Percentiles rank a stretch among this genome's conserved stretches.
phyloP scores from a whole-genome alignment of 2,113 vertebrate genomes.

The Lates calcarifer region DNA sequence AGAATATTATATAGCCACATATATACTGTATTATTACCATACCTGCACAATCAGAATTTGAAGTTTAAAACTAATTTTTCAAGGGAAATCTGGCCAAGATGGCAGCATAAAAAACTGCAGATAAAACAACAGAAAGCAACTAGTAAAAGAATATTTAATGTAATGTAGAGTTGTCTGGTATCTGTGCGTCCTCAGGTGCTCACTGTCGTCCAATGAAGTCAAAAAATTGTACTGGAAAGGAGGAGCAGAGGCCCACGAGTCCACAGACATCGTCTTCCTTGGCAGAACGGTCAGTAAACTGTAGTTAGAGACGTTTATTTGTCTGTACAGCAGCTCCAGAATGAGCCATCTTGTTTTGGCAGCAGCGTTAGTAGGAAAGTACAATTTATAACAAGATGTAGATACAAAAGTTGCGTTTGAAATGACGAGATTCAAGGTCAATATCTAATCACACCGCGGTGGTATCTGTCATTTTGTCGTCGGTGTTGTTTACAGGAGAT shows the following conservation, averaged over 20 bases:
- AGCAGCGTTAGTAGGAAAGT: not conserved
- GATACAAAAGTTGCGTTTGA: not conserved
- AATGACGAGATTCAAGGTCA: not conserved
- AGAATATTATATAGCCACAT: no score
- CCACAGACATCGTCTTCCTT: constrained; percentile 89
- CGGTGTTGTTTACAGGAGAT: constrained; percentile 77
- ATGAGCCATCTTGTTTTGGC: not conserved
- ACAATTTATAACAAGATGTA: not conserved
- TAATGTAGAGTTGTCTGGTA: not conserved
- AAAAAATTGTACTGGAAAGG: constrained; percentile 86
- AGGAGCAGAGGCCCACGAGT: constrained; percentile 91
- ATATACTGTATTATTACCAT: not conserved
- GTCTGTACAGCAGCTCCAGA: not conserved
- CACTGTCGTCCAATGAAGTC: constrained; percentile 87
- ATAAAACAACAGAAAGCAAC: not conserved
- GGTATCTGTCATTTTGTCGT: not conserved
- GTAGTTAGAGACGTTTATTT: not conserved
- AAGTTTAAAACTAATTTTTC: no score
- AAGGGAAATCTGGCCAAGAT: no score
- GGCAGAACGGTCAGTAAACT: constrained; percentile 79
- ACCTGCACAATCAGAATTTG: not conserved
- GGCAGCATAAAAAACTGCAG: no score
- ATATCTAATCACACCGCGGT: not conserved
- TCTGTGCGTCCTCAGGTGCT: constrained; percentile 83
- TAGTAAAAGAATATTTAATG: not conserved